Base-by-base conservation (phyloP, 2,888 invertebrate species). In the Aspidiotus rigidus region DNA sequence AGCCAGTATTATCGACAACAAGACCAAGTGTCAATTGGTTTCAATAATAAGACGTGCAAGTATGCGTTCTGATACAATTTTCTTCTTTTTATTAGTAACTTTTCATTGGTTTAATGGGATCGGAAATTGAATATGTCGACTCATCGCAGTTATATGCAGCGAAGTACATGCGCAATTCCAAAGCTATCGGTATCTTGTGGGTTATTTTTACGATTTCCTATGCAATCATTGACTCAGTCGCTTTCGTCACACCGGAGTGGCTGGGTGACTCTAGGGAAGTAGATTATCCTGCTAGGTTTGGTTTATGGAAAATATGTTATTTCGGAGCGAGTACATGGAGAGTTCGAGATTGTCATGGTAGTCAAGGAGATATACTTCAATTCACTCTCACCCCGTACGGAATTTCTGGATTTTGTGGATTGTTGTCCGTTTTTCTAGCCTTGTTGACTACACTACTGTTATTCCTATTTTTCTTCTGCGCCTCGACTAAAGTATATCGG, bases 131-230 rank as follows among this genome's bases (percentile, higher is more conserved):
- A 78, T 93, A 93, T 81, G 91, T 92, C 76, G 92, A 93, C 79
- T 89, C 90, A 74, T 87, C 90, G 74, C 92, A 93, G 80, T 85
- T 92, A 78, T 90, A 92, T 81, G 91, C 91, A 73, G 90, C 92
- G 72, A 91, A 90, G 80, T 93, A 93, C 78, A 90, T 91, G 74
- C 85, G 92, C 75, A 92, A 93, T 82, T 91, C 91, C 74, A 92
- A 91, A 81, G 96, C 96, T 63, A 93, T 98, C 73, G 95, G 94
- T 64, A 95, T 97, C 72, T 83, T 97, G 74, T 98, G 98, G 98
- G 96, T 91, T 72, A 91, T 98, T 77, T 96, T 98, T 80, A 93
- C 94, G 74, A 90, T 97, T 77, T 96, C 96, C 80, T 96, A 93
- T 79, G 93, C 93, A 73, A 94, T 98, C 77, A 93, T 99, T 77